phyloP scores from a whole-genome alignment of 2,113 vertebrate species.

The Pseudonaja textilis region DNA sequence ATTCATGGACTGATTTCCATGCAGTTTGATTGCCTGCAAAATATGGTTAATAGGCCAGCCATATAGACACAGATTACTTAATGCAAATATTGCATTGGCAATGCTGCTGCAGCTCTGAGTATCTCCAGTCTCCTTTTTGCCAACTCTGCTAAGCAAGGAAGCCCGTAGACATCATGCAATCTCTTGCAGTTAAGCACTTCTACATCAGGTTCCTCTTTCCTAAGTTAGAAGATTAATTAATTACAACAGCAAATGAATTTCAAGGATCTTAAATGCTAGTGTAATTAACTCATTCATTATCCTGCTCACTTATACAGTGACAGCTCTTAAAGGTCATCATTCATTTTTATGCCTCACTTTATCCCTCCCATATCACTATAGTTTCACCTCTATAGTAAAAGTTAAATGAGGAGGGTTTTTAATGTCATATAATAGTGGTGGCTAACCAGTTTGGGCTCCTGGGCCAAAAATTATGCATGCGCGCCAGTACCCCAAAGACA shows the following conservation, averaged over 20 bases:
- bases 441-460: too few relatives aligned
- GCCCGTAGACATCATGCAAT: slow-evolving; percentile 52
- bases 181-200: slow-evolving; percentile 63
- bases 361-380: background rate
- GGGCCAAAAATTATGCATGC: too few relatives aligned
- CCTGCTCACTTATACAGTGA: slow-evolving; percentile 38
- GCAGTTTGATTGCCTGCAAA: slow-evolving; percentile 12
- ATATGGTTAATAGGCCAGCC: background rate
- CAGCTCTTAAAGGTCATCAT: slow-evolving; percentile 43
- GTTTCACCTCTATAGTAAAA: slow-evolving; percentile 20
- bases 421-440: slow-evolving; percentile 12
- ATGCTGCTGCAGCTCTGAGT: slow-evolving; percentile 13
- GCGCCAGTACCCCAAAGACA: too few relatives aligned
- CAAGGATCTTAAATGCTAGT: slow-evolving; percentile 51
- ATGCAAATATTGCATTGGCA: background rate
- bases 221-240: slow-evolving; percentile 70
- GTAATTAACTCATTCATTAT: slow-evolving; percentile 78
- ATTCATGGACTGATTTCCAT: background rate
- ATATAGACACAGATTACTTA: background rate
- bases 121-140: slow-evolving; percentile 13
- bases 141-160: slow-evolving; percentile 26
- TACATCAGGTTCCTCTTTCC: slow-evolving; percentile 48
- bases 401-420: slow-evolving; percentile 37
- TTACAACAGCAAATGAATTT: slow-evolving; percentile 71
- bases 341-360: slow-evolving; percentile 46